phyloP scores from a whole-genome alignment of 2,888 invertebrate genomes.

The Cryptocheilus praepositus region DNA sequence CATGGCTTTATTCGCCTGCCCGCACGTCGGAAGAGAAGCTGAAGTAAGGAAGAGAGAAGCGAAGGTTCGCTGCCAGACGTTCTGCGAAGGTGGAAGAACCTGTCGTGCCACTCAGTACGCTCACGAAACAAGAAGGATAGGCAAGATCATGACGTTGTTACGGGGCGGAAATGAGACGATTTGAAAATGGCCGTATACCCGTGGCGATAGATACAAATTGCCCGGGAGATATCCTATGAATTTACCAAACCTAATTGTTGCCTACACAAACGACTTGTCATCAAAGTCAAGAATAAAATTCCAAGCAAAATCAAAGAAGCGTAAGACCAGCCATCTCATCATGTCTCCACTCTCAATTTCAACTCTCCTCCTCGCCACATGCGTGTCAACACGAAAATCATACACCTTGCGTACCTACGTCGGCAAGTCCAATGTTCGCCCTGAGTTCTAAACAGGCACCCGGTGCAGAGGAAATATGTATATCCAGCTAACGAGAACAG shows the following conservation, averaged over 20 bases:
- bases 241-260: too few relatives aligned
- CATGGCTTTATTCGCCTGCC: too few relatives aligned
- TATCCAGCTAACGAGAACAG: conserved; percentile 8
- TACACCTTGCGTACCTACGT: too few relatives aligned
- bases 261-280: too few relatives aligned
- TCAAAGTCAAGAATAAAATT: too few relatives aligned
- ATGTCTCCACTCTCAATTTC: too few relatives aligned
- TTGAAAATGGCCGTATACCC: conserved; percentile 30
- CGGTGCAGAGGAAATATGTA: background rate
- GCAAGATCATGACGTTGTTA: conserved; percentile 40
- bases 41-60: background rate
- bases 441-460: too few relatives aligned
- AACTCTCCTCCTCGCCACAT: background rate
- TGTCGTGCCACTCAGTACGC: conserved; percentile 20
- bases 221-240: too few relatives aligned
- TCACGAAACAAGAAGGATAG: conserved; percentile 23
- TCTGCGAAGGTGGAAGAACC: conserved; percentile 26
- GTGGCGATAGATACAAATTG: too few relatives aligned
- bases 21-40: background rate
- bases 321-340: too few relatives aligned
- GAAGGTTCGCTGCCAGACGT: background rate
- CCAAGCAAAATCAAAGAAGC: too few relatives aligned
- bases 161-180: conserved; percentile 55
- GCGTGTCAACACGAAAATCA: background rate
- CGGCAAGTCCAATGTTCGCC: too few relatives aligned